These are phyloP conservation scores for Pasiphila rectangulata DNA, from an alignment of 2,888 invertebrate genomes.

Conservation along the genomic window DNA sequence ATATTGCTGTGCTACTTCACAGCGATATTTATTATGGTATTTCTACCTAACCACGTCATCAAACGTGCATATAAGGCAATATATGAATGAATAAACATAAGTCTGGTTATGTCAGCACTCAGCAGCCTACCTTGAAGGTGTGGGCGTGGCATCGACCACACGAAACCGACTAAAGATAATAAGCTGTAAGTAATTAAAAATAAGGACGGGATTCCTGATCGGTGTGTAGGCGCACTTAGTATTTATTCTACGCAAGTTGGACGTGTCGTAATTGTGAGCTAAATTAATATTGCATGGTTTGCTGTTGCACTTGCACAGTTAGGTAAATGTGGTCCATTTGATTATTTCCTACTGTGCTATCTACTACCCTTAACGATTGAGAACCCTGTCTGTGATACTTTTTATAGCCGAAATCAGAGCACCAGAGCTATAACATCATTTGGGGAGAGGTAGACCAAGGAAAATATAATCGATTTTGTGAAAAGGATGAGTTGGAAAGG, in stretches of 20 bases:
- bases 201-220: conserved; percentile 15
- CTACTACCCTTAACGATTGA: too few species aligned
- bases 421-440: too few species aligned
- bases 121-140: conserved; percentile 23
- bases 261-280: conserved; percentile 17
- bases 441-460: too few species aligned
- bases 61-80: conserved; percentile 9
- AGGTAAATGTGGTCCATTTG: conserved; percentile 8
- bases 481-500: too few species aligned
- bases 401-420: too few species aligned
- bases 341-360: background rate
- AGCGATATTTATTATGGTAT: background rate
- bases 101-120: conserved; percentile 24
- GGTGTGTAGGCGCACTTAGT: conserved; percentile 12
- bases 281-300: conserved; percentile 17
- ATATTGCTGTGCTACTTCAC: too few species aligned
- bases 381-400: conserved; percentile 5
- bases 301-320: conserved; percentile 4
- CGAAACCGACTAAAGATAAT: conserved; percentile 18
- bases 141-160: conserved; percentile 23
- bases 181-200: conserved; percentile 15
- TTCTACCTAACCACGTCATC: conserved; percentile 10
- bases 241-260: conserved; percentile 16
- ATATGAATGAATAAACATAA: conserved; percentile 11
- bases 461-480: too few species aligned